Evolutionary conservation across 2,113 vertebrate genomes (phyloP), one percentile per base, ranked within the genome.

Genomic region (Bambusicola thoracicus): DNA sequence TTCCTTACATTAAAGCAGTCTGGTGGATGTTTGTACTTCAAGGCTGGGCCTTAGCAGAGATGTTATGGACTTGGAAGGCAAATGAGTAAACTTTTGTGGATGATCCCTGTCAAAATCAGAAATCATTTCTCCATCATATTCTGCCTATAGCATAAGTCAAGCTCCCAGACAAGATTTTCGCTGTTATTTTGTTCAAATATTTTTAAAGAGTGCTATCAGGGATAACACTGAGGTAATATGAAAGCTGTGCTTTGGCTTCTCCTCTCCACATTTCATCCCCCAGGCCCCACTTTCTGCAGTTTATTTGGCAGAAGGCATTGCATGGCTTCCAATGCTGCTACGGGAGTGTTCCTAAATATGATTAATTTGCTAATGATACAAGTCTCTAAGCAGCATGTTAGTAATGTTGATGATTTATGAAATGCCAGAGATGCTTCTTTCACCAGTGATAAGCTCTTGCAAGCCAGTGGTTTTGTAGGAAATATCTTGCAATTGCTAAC

Each of bases 361-460:
- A 95, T 89, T 77, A 76, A 95, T 94, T 56, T 82, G 67, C 78
- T 87, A 59, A 78, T 24, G 91, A 89, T 90, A 75, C 49, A 88
- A 65, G 81, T 89, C 83, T 87, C 85, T 75, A 87, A 81, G 67
- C 84, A 96, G 92, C 73, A 44, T 6, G n/a, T 90, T 88, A 79
- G 85, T 81, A 78, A 30, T 66, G 77, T 46, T 74, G 44, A 29
- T n/a, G 80, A 85, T 96, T 95, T 95, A 97, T 91, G 91, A 91
- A 96, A 97, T 92, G 90, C 67, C 94, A 95, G 88, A 75, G 82
- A 94, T 59, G 48, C 34, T 74, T 85, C 87, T 89, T 89, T 90
- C 87, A 95, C 56, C 80, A 94, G 68, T 0, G 13, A 91, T 86
- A 92, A 95, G 79, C 66, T 84, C 85, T 59, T 78, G 77, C 85